Conservation (phyloP, 2,888 invertebrate genomes). For the Neuroscelio doddi region DNA sequence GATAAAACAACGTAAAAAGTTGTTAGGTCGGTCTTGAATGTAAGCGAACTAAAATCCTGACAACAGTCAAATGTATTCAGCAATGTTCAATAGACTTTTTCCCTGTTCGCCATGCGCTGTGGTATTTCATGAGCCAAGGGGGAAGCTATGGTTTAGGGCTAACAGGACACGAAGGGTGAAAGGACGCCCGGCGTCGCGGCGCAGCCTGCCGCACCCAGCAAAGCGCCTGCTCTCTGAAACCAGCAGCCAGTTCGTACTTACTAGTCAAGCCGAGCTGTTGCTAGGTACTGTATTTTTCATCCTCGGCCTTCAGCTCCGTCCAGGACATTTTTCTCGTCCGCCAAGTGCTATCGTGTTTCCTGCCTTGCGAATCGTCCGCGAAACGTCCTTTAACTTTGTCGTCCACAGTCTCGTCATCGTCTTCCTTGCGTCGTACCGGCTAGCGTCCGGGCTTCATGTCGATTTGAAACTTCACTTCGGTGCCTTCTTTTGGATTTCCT, state of each 20-base stretch:
- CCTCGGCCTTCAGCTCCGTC: conserved; percentile 36
- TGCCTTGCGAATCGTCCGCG: conserved; percentile 4
- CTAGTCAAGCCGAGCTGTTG: conserved; percentile 52
- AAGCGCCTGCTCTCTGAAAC: conserved; percentile 59
- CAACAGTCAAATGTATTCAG: no score
- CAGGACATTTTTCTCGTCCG: conserved; percentile 13
- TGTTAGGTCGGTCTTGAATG: no score
- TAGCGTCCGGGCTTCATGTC: background rate
- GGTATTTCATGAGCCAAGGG: conserved; percentile 4
- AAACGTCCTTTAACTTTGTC: background rate
- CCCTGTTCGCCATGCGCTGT: conserved; percentile 28
- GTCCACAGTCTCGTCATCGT: no score
- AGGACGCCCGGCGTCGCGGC: conserved; percentile 60
- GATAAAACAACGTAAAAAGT: no score
- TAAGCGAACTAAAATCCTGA: no score
- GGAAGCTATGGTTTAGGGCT: conserved; percentile 19
- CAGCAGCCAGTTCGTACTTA: conserved; percentile 48
- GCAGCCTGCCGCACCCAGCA: conserved; percentile 68
- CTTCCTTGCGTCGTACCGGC: no score
- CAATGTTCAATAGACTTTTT: no score
- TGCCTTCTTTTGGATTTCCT: background rate
- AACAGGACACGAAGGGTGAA: conserved; percentile 16
- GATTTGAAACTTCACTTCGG: background rate
- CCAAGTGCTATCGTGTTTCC: conserved; percentile 17
- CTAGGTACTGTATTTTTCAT: conserved; percentile 53